phyloP scores from a whole-genome alignment of 2,888 invertebrate species.

The Gymnoscelis rufifasciata region DNA sequence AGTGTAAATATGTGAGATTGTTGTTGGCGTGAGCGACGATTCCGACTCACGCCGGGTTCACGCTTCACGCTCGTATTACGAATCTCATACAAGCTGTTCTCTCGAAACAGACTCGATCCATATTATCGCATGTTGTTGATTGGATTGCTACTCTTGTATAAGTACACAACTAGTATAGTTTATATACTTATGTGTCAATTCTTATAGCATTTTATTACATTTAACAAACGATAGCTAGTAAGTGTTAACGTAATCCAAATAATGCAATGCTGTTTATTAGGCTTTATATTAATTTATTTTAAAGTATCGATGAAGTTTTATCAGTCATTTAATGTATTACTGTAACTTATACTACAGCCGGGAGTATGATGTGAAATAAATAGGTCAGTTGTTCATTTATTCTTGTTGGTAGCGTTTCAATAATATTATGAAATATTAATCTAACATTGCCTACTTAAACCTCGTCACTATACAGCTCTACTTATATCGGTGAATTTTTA shows the following conservation, averaged over 20 bases:
- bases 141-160: conserved; percentile 77
- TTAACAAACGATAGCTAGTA: conserved; percentile 75
- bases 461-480: conserved; percentile 22
- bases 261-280: conserved; percentile 57
- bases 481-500: conserved; percentile 49
- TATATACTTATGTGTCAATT: conserved; percentile 81
- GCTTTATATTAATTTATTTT: conserved; percentile 52
- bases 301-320: conserved; percentile 30
- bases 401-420: conserved; percentile 17
- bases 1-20: conserved; percentile 56
- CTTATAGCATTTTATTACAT: conserved; percentile 79
- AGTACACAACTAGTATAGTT: conserved; percentile 79
- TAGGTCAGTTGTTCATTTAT: conserved; percentile 12
- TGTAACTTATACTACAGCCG: conserved; percentile 13
- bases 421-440: conserved; percentile 5
- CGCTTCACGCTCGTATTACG: conserved; percentile 29
- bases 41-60: conserved; percentile 28
- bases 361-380: conserved; percentile 1
- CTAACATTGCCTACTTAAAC: background rate
- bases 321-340: conserved; percentile 25
- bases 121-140: conserved; percentile 74
- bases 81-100: conserved; percentile 53
- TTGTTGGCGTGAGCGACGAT: conserved; percentile 42
- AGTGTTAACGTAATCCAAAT: conserved; percentile 74
- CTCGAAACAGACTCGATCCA: conserved; percentile 70